phyloP scores from a whole-genome alignment of 2,888 invertebrate genomes.

The Tinea pellionella region DNA sequence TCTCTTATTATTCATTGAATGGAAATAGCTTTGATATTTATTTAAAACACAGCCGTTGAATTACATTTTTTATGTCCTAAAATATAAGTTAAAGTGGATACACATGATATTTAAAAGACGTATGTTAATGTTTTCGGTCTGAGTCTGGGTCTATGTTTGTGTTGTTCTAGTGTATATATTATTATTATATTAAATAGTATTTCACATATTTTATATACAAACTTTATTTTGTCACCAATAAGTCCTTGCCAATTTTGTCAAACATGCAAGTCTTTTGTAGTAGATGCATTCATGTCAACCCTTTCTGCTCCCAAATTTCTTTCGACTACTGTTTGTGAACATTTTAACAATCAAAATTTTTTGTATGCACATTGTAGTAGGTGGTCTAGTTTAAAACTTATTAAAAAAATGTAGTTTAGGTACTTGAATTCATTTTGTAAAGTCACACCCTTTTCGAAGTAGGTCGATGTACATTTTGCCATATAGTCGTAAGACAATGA shows the following conservation, averaged over 20 bases:
- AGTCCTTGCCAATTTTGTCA: neutral
- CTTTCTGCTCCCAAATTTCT: constrained; percentile 39
- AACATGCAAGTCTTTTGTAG: neutral
- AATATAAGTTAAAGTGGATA: too few relatives aligned
- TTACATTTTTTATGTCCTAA: too few relatives aligned
- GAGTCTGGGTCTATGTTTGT: too few relatives aligned
- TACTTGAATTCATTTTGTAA: constrained; percentile 41
- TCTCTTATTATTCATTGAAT: neutral
- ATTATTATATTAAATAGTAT: too few relatives aligned
- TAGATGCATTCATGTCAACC: constrained; percentile 19
- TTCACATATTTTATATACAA: too few relatives aligned
- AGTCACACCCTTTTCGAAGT: constrained; percentile 61
- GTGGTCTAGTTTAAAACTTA: constrained; percentile 47
- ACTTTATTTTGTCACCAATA: too few relatives aligned
- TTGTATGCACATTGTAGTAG: constrained; percentile 45
- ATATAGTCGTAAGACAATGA: constrained; percentile 29
- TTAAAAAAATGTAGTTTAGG: too few relatives aligned
- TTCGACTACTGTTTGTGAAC: constrained; percentile 48
- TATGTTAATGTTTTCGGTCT: too few relatives aligned
- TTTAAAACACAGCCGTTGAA: too few relatives aligned
- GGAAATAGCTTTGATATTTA: too few relatives aligned
- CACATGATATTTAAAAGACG: too few relatives aligned
- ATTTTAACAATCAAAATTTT: constrained; percentile 45
- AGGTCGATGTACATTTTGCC: constrained; percentile 37
- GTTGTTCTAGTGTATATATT: too few relatives aligned